phyloP scores from a whole-genome alignment of 1,140 invertebrate species.

The Manduca sexta region DNA sequence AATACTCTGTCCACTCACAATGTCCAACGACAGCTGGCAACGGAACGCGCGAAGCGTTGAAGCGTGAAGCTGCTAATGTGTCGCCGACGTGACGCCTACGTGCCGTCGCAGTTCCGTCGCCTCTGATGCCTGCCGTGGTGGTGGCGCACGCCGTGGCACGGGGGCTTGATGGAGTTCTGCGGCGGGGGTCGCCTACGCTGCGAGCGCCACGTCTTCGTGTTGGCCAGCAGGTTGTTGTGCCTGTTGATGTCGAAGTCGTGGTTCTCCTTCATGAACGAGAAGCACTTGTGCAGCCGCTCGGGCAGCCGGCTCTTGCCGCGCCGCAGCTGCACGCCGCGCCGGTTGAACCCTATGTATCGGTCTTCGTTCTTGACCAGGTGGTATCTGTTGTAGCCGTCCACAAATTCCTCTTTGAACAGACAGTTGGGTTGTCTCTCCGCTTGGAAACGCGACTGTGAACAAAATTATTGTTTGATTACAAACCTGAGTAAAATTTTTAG shows the following conservation, averaged over 20 bases:
- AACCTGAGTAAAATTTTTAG: too few relatives aligned
- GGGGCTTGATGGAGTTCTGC: slow-evolving; percentile 52
- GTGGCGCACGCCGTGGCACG: slow-evolving; percentile 53
- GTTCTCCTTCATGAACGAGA: slow-evolving; percentile 59
- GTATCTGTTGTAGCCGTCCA: slow-evolving; percentile 66
- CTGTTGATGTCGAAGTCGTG: slow-evolving; percentile 61
- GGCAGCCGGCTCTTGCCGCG: slow-evolving; percentile 44
- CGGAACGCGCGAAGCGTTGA: slow-evolving; percentile 66
- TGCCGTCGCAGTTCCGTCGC: slow-evolving; percentile 62
- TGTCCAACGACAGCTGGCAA: slow-evolving; percentile 66
- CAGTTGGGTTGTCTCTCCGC: slow-evolving; percentile 63
- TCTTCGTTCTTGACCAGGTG: slow-evolving; percentile 59
- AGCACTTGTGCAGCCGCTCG: slow-evolving; percentile 50
- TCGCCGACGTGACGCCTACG: slow-evolving; percentile 36
- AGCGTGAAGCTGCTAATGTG: slow-evolving; percentile 60
- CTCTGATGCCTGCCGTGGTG: slow-evolving; percentile 57
- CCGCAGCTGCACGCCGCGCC: slow-evolving; percentile 48
- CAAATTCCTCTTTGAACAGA: slow-evolving; percentile 65
- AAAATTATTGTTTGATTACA: background rate
- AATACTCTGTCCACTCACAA: slow-evolving; percentile 70
- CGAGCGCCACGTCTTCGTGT: slow-evolving; percentile 47
- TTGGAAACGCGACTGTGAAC: slow-evolving; percentile 52
- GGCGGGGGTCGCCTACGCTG: slow-evolving; percentile 54
- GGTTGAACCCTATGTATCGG: slow-evolving; percentile 66
- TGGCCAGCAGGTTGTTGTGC: slow-evolving; percentile 46